These are phyloP conservation scores for Rosalia funebris DNA, from an alignment of 2,888 invertebrate genomes.

Conservation along the genomic window DNA sequence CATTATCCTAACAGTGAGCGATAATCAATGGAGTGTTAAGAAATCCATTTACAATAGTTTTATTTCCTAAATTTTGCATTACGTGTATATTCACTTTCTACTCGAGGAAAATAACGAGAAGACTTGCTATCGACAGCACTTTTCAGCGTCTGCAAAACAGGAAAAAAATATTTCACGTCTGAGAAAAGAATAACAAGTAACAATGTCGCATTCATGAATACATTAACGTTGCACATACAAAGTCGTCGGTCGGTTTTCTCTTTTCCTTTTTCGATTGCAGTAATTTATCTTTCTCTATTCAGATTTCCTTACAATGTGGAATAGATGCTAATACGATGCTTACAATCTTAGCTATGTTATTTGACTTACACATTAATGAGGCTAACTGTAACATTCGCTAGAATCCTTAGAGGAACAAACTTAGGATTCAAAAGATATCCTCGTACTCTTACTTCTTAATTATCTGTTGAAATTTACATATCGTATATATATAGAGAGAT, in stretches of 20 bases:
- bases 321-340: not conserved
- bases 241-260: slow-evolving; percentile 21
- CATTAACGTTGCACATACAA: not conserved
- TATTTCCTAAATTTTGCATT: slow-evolving; percentile 17
- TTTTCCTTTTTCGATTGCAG: slow-evolving; percentile 26
- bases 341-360: not conserved
- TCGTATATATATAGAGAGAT: no score
- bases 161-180: slow-evolving; percentile 4
- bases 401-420: no score
- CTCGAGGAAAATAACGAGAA: slow-evolving; percentile 8
- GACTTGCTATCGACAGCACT: slow-evolving; percentile 7
- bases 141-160: slow-evolving; percentile 8
- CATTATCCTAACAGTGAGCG: slow-evolving; percentile 4
- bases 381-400: not conserved
- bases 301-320: not conserved
- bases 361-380: not conserved
- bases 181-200: slow-evolving; percentile 4
- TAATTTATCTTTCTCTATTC: not conserved
- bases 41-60: slow-evolving; percentile 12
- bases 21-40: slow-evolving; percentile 22
- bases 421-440: no score
- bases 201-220: slow-evolving; percentile 23
- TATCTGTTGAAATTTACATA: no score
- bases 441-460: no score
- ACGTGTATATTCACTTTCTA: slow-evolving; percentile 16